These are phyloP conservation scores for Harpalus rubripes DNA, from an alignment of 2,888 invertebrate species.

Conservation along the genomic window DNA sequence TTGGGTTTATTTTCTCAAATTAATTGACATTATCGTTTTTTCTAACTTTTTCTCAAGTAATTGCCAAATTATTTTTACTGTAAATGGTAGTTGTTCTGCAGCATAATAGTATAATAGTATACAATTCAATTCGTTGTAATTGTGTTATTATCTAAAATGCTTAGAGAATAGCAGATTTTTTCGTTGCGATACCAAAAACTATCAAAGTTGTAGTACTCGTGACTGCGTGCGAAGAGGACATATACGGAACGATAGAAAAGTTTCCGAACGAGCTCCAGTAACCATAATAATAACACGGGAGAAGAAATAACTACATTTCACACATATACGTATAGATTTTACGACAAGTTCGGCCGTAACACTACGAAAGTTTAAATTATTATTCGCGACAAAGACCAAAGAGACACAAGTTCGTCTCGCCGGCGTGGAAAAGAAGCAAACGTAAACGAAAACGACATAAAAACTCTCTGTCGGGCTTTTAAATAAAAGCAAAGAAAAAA, in stretches of 20 bases:
- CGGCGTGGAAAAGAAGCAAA: slow-evolving; percentile 21
- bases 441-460: slow-evolving; percentile 56
- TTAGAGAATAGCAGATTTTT: slow-evolving; percentile 46
- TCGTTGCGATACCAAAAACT: slow-evolving; percentile 18
- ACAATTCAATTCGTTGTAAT: slow-evolving; percentile 40
- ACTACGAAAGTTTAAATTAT: slow-evolving; percentile 55
- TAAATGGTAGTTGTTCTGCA: background rate
- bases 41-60: background rate
- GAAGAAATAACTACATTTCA: slow-evolving; percentile 52
- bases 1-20: too few relatives aligned
- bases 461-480: slow-evolving; percentile 50
- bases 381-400: slow-evolving; percentile 53
- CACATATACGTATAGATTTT: slow-evolving; percentile 53
- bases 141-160: slow-evolving; percentile 27
- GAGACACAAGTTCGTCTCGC: slow-evolving; percentile 27
- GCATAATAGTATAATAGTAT: background rate
- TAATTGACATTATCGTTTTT: too few relatives aligned
- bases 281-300: slow-evolving; percentile 53
- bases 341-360: slow-evolving; percentile 48
- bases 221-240: slow-evolving; percentile 47
- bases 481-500: slow-evolving; percentile 58
- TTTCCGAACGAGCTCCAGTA: slow-evolving; percentile 43
- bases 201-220: slow-evolving; percentile 41
- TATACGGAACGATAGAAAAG: slow-evolving; percentile 53
- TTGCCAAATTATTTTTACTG: background rate